Percentiles rank a stretch among this genome's conserved stretches.
Conservation (phyloP, 2,797 vertebrate genomes). For the Neoniphon sammara region DNA sequence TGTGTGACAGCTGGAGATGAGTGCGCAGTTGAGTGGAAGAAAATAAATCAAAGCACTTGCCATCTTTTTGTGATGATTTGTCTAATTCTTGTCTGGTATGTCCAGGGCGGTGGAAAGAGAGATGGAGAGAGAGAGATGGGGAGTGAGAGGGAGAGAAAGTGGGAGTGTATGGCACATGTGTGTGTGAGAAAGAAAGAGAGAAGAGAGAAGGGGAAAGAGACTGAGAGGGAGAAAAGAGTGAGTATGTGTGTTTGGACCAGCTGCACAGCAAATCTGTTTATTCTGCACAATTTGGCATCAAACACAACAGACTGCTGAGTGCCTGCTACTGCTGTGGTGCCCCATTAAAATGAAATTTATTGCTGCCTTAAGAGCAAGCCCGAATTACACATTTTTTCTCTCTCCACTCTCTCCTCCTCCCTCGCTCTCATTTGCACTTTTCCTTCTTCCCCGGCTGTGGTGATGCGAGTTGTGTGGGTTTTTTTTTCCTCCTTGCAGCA, state of each 20-base stretch:
- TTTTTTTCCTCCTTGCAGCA: conserved; percentile 38
- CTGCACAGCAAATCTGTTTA: conserved; percentile 84
- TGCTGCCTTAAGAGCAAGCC: conserved; percentile 78
- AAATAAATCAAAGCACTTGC: conserved; percentile 71
- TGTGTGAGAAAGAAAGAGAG: conserved; percentile 28
- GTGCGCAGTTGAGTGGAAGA: conserved; percentile 66
- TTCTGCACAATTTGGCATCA: conserved; percentile 85
- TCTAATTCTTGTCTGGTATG: conserved; percentile 64
- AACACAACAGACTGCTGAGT: conserved; percentile 82
- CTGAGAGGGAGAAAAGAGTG: conserved; percentile 27
- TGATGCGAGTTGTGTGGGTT: conserved; percentile 31
- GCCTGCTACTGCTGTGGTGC: conserved; percentile 77
- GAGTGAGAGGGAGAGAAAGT: conserved; percentile 27
- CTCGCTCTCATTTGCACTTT: conserved; percentile 55
- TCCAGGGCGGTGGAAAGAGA: conserved; percentile 13
- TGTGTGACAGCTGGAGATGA: conserved; percentile 69
- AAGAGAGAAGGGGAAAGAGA: conserved; percentile 47
- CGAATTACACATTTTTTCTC: conserved; percentile 64
- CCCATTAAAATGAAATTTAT: conserved; percentile 83
- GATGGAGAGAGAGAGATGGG: background rate
- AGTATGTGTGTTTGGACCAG: conserved; percentile 72
- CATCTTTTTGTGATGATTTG: conserved; percentile 70
- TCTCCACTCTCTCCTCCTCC: conserved; percentile 38
- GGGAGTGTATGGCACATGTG: conserved; percentile 15
- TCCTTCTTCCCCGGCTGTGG: conserved; percentile 33